Percentiles rank a stretch among this genome's conserved stretches.
These are phyloP conservation scores for Xestobium rufovillosum DNA, from an alignment of 2,888 invertebrate genomes.

Conservation along the genomic window DNA sequence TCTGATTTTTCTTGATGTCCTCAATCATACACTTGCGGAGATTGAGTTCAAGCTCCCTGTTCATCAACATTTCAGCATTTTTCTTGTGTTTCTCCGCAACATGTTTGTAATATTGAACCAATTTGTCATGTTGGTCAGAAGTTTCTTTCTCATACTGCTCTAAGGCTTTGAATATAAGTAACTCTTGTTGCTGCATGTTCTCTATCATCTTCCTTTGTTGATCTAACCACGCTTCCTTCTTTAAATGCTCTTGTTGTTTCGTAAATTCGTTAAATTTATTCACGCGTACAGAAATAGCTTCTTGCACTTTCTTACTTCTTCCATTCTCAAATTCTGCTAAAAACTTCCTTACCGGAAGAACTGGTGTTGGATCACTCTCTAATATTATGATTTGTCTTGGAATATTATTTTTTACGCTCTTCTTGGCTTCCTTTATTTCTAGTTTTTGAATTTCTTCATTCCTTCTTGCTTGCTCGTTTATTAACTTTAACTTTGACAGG, in stretches of 20 bases:
- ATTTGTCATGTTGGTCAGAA: conserved; percentile 47
- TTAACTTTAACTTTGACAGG: conserved; percentile 46
- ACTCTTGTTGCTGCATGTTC: conserved; percentile 44
- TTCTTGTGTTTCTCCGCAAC: conserved; percentile 45
- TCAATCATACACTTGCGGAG: conserved; percentile 38
- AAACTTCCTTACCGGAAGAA: conserved; percentile 24
- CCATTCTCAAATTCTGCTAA: conserved; percentile 29
- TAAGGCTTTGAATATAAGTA: conserved; percentile 43
- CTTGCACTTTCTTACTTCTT: conserved; percentile 34
- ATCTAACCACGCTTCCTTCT: conserved; percentile 32
- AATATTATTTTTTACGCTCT: conserved; percentile 18
- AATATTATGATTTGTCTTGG: background rate
- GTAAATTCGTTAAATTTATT: conserved; percentile 35
- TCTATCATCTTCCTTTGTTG: conserved; percentile 38
- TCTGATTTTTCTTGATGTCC: conserved; percentile 51
- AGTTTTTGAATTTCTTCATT: conserved; percentile 10
- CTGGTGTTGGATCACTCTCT: too few species aligned
- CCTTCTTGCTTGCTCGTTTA: conserved; percentile 29
- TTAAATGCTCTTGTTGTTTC: conserved; percentile 28
- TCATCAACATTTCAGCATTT: conserved; percentile 47
- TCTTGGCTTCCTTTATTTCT: conserved; percentile 29
- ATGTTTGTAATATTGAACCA: conserved; percentile 42
- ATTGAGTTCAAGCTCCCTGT: conserved; percentile 35
- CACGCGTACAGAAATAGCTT: conserved; percentile 36
- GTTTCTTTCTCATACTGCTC: conserved; percentile 50